Evolutionary conservation across 2,888 invertebrate genomes (phyloP).

Genomic region (Ernsta delagoae): DNA sequence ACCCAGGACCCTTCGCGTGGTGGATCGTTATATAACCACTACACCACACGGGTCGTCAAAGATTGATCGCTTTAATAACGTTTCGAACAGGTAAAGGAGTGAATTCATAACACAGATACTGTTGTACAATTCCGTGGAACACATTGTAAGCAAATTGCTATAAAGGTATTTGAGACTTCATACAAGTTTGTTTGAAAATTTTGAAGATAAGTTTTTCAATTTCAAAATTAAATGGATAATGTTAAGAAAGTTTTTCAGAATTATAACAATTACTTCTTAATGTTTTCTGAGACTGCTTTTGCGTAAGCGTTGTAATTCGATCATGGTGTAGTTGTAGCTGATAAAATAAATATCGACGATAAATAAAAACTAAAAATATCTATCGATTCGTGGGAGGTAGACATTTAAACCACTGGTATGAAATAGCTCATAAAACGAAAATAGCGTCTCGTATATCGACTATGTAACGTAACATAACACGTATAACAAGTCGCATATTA

Average conservation of each 20-base stretch:
- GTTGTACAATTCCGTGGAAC: constrained; percentile 1
- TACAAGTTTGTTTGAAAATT: neutral
- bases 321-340: neutral
- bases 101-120: constrained; percentile 23
- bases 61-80: constrained; percentile 33
- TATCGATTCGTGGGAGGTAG: neutral
- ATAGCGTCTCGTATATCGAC: neutral
- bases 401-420: neutral
- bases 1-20: no score
- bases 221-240: no score
- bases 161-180: neutral
- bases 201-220: no score
- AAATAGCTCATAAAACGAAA: neutral
- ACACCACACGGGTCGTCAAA: no score
- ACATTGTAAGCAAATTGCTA: neutral
- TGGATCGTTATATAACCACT: no score
- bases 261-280: no score
- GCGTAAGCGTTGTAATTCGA: neutral
- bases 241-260: no score
- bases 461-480: neutral
- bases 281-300: neutral
- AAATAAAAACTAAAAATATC: neutral
- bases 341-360: neutral
- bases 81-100: constrained; percentile 19
- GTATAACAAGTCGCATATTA: neutral